These are phyloP conservation scores for Protomyctophum bolini DNA, from an alignment of 2,113 vertebrate genomes.

Conservation along the genomic window DNA sequence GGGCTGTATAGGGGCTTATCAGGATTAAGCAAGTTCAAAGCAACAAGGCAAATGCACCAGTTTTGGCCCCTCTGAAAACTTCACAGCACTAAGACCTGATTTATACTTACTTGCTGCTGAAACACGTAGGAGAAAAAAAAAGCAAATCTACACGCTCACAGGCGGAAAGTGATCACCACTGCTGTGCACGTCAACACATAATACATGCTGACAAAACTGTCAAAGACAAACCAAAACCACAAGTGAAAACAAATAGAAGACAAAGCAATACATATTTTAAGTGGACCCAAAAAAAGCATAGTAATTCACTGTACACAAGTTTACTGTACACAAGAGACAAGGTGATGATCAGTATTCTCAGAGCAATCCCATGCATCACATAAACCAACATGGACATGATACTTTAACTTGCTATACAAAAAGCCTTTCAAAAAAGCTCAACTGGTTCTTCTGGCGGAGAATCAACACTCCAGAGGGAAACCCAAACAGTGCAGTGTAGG, in stretches of 20 bases:
- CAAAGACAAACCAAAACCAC: not conserved
- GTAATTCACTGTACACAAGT: not conserved
- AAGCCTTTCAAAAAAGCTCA: not conserved
- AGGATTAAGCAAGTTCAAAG: not conserved
- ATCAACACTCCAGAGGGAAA: not conserved
- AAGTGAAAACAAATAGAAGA: not conserved
- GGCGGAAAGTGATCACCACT: too few species aligned
- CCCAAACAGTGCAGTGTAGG: not conserved
- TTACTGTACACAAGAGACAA: not conserved
- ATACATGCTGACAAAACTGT: not conserved
- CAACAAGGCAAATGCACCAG: not conserved
- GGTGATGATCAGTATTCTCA: not conserved
- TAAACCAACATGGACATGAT: not conserved
- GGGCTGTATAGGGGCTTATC: not conserved
- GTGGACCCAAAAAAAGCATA: conserved; percentile 15
- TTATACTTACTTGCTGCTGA: not conserved
- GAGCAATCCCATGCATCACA: not conserved
- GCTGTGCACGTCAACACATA: not conserved
- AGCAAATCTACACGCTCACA: not conserved
- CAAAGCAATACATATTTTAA: not conserved
- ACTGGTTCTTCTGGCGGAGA: not conserved
- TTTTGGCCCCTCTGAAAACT: conserved; percentile 26
- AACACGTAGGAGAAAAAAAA: not conserved
- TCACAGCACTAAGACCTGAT: not conserved
- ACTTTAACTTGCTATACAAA: not conserved